phyloP scores from a whole-genome alignment of 2,113 vertebrate genomes.

The Callionymus lyra region DNA sequence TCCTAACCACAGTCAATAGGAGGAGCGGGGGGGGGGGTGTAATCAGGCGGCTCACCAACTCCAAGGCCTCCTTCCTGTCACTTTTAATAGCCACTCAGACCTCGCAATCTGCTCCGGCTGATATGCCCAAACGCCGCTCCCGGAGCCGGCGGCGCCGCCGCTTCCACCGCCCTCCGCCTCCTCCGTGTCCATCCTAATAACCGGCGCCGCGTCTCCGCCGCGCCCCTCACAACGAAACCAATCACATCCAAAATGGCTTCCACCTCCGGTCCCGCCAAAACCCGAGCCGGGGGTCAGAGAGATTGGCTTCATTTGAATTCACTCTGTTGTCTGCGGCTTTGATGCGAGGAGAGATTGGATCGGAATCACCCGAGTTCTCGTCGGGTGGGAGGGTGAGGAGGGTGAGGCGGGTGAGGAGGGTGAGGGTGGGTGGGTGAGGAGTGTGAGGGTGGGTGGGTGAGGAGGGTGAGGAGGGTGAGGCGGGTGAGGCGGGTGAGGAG shows the following conservation, averaged over 20 bases:
- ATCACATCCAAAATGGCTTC: slow-evolving; percentile 30
- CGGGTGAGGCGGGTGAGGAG: too few species aligned
- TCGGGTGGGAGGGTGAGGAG: slow-evolving; percentile 9
- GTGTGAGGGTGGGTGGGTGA: too few species aligned
- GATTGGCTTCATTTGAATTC: slow-evolving; percentile 49
- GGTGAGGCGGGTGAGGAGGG: too few species aligned
- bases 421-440: too few species aligned
- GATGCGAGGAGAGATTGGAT: slow-evolving; percentile 41
- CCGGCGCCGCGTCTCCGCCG: slow-evolving; percentile 63
- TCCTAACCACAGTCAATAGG: slow-evolving; percentile 93
- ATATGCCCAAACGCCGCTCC: slow-evolving; percentile 75
- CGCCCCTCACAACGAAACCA: slow-evolving; percentile 36
- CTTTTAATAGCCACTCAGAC: slow-evolving; percentile 89
- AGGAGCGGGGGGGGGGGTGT: slow-evolving; percentile 75
- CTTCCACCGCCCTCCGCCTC: slow-evolving; percentile 48
- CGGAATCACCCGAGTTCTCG: slow-evolving; percentile 24
- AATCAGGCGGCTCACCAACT: slow-evolving; percentile 85
- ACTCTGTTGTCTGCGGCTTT: slow-evolving; percentile 31
- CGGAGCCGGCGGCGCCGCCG: slow-evolving; percentile 58
- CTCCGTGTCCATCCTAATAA: slow-evolving; percentile 77
- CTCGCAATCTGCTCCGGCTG: slow-evolving; percentile 81
- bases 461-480: too few species aligned
- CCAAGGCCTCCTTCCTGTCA: slow-evolving; percentile 82
- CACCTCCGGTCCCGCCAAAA: slow-evolving; percentile 11
- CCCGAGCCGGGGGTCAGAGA: slow-evolving; percentile 17